Evolutionary conservation across 2,888 invertebrate genomes (phyloP).

Genomic region (Selenia dentaria): DNA sequence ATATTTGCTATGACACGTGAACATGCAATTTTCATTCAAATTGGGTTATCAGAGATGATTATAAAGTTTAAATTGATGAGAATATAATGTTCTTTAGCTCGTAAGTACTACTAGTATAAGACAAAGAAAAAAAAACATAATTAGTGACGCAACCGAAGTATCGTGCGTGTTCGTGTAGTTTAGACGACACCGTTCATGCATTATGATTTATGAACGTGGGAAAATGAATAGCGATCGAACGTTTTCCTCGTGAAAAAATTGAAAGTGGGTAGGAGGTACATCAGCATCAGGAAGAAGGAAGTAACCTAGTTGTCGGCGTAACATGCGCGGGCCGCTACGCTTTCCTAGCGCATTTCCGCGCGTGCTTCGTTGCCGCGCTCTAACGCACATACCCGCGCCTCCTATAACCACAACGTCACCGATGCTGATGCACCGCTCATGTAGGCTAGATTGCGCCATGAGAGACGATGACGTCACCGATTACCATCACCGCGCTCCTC

Average conservation of each 20-base stretch:
- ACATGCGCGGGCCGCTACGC: slow-evolving; percentile 59
- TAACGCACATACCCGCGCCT: slow-evolving; percentile 3
- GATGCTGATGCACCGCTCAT: background rate
- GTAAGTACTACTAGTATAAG: no score
- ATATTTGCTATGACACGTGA: no score
- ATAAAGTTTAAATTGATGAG: no score
- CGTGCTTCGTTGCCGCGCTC: slow-evolving; percentile 34
- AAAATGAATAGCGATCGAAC: background rate
- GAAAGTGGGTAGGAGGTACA: slow-evolving; percentile 7
- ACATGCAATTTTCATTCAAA: no score
- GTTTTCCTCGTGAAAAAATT: slow-evolving; percentile 55
- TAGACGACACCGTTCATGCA: no score
- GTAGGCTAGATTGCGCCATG: background rate
- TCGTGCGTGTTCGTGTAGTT: no score
- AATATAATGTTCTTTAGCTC: no score
- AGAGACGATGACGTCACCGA: slow-evolving; percentile 4
- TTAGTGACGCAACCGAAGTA: no score
- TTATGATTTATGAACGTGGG: background rate
- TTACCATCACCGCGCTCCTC: slow-evolving; percentile 1
- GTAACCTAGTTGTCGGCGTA: slow-evolving; percentile 65
- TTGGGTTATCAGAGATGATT: no score
- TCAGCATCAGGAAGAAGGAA: slow-evolving; percentile 67
- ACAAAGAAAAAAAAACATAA: no score
- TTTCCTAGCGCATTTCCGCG: slow-evolving; percentile 57
- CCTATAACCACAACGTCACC: background rate